Base-by-base conservation (phyloP, 1,140 invertebrate species). In the Scaptomyza montana region DNA sequence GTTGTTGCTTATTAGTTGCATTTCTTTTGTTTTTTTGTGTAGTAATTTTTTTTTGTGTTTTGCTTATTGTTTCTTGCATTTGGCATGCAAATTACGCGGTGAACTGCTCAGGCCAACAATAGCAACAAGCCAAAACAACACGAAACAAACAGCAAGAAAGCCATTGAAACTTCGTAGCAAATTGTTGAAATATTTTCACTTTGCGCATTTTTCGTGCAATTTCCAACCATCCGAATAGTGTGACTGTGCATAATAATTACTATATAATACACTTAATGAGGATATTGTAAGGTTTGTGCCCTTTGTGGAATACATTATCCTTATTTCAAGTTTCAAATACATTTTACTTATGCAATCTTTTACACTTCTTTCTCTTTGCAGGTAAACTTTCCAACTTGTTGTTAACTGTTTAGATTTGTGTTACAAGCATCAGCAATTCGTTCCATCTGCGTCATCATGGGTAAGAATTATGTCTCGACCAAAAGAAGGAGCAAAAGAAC, bases 151-250 rank as follows among this genome's bases (percentile, higher is more conserved):
- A 60, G 74, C 74, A 62, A 74, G 43, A 68, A 63, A 68, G 76
- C 73, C 68, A 86, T 61, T 71, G 78, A 71, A 78, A 65, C 76
- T 25, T 63, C 25, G 60, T 67, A 75, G 45, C 80, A 36, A 74
- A 75, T 71, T 72, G 66, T 54, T 87, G 60, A 82, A 87, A 81
- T 78, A 87, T 86, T 86, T 86, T 86, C 78, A 86, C 82, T 85
- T 63, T 66, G 62, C 47, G 43, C 59, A 43, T 60, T 59, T 67
- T 36, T 71, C 5, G 46, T 68, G 74, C 61, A 54, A 60, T 77
- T 81, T 74, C 39, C 59, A 54, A 54, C 54, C 53, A 54, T 41
- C 59, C 39, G 39, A 43, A 54, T 13, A 55, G 54, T 59, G 10
- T 36, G 50, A 49, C 54, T 47, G 64, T 43, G 12, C 60, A 43